phyloP scores from a whole-genome alignment of 2,888 invertebrate genomes.

The Nemapogon koenigi region DNA sequence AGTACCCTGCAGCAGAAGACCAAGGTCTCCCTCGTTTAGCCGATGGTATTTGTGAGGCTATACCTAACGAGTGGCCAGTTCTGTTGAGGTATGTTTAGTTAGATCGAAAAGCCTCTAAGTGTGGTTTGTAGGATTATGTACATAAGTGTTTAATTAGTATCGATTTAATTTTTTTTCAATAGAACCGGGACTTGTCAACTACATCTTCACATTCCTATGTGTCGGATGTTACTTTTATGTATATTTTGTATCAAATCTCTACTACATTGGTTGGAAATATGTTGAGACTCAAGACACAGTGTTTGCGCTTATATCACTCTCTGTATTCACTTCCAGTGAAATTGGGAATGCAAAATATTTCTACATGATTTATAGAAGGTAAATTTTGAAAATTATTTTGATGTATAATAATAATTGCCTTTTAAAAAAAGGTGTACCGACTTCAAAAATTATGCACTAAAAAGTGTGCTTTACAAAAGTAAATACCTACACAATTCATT shows the following conservation, averaged over 20 bases:
- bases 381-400: slow-evolving; percentile 13
- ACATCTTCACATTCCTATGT: slow-evolving; percentile 21
- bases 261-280: slow-evolving; percentile 28
- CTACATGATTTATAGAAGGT: slow-evolving; percentile 26
- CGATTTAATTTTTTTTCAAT: neutral
- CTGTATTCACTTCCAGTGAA: slow-evolving; percentile 5
- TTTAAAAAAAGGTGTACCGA: too few species aligned
- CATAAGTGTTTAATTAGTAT: too few species aligned
- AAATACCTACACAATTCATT: too few species aligned
- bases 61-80: too few species aligned
- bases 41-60: too few species aligned
- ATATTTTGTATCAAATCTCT: slow-evolving; percentile 27
- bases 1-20: too few species aligned
- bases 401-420: neutral
- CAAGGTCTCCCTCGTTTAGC: too few species aligned
- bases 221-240: slow-evolving; percentile 26
- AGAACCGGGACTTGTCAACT: slow-evolving; percentile 16
- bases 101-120: too few species aligned
- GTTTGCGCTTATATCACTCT: slow-evolving; percentile 22
- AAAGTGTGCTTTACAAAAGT: neutral
- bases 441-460: too few species aligned
- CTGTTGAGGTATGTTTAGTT: too few species aligned
- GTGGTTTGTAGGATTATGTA: too few species aligned
- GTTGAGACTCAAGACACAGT: slow-evolving; percentile 25
- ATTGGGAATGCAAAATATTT: slow-evolving; percentile 5